Percentiles rank a stretch among this genome's conserved stretches.
These are phyloP conservation scores for Turnix velox DNA, from an alignment of 2,113 vertebrate species.

Conservation along the genomic window DNA sequence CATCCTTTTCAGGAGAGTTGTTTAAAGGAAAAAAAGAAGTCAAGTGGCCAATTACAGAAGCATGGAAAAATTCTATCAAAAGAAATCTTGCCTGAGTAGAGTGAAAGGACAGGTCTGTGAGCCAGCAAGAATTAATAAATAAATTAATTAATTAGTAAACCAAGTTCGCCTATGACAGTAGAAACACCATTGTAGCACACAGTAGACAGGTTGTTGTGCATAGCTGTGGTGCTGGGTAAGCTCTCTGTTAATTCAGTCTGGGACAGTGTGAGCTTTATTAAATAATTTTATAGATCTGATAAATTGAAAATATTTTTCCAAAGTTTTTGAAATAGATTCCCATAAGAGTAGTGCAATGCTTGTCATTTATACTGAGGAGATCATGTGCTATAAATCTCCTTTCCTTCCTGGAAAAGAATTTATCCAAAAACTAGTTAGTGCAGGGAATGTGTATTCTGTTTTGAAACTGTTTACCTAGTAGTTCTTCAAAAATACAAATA, in stretches of 20 bases:
- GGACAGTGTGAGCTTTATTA: background rate
- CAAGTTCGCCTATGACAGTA: background rate
- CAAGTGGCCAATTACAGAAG: background rate
- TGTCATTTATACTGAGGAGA: background rate
- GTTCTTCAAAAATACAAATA: background rate
- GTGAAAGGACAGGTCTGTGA: background rate
- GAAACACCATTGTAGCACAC: fast-evolving
- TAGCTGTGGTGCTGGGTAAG: background rate
- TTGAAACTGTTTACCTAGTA: background rate
- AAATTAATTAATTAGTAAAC: no score
- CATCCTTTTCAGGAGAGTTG: background rate
- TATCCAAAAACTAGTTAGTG: background rate
- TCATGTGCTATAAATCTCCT: background rate
- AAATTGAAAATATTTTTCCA: background rate
- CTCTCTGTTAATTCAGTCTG: background rate
- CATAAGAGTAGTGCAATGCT: background rate
- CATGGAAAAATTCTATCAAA: background rate
- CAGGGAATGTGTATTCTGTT: background rate
- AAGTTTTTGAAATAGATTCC: background rate
- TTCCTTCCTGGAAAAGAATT: background rate
- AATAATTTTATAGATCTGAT: background rate
- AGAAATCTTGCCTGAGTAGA: background rate
- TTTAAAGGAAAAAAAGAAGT: background rate
- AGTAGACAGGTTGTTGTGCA: background rate
- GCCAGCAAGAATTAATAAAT: background rate